phyloP scores from a whole-genome alignment of 1,140 invertebrate species.

The Eurytemora carolleeae region DNA sequence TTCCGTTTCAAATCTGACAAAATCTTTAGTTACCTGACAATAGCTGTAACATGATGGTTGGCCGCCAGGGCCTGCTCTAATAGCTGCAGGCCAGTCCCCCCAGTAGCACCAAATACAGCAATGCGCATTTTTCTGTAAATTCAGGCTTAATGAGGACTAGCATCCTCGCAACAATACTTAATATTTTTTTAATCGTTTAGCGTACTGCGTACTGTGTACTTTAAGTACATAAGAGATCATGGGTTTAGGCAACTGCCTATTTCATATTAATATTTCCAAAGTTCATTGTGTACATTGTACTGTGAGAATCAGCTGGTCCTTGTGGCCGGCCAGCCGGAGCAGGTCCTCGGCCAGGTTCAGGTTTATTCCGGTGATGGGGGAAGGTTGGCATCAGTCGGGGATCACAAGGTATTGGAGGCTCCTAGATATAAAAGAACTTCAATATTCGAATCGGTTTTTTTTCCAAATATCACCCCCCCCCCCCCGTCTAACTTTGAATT shows the following conservation, averaged over 20 bases:
- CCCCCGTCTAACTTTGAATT: neutral
- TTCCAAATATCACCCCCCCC: neutral
- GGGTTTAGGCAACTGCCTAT: too few species aligned
- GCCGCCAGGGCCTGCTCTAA: neutral
- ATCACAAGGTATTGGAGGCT: constrained; percentile 55
- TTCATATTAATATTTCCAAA: too few species aligned
- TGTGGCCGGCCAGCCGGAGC: too few species aligned
- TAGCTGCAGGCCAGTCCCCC: neutral
- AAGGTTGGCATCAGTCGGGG: constrained; percentile 91
- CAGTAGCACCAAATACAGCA: neutral
- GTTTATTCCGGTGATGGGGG: constrained; percentile 66
- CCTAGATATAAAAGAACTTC: constrained; percentile 18
- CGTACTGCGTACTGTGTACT: too few species aligned
- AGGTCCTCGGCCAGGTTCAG: neutral
- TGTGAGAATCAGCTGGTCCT: too few species aligned
- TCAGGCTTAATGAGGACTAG: too few species aligned
- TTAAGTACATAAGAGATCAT: too few species aligned
- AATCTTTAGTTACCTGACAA: neutral
- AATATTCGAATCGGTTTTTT: neutral
- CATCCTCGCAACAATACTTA: too few species aligned
- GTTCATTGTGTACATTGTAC: too few species aligned
- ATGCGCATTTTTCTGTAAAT: neutral
- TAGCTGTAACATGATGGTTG: neutral
- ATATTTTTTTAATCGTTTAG: too few species aligned
- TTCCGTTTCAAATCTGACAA: too few species aligned